Conservation (phyloP, 2,113 vertebrate genomes). For the Pao palembangensis region DNA sequence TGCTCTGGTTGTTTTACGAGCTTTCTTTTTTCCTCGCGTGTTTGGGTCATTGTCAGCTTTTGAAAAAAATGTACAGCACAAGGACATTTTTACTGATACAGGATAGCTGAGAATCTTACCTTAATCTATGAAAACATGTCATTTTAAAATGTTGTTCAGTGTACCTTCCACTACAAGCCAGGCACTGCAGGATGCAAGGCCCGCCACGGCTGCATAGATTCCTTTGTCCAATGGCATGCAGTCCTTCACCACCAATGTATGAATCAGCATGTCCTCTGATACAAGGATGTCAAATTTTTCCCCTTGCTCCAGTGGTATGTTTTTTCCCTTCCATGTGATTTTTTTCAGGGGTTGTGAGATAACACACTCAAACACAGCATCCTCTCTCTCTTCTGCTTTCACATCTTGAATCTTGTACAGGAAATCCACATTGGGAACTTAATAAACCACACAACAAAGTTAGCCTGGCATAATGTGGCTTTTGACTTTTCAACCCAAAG, state of each 20-base stretch:
- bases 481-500: too few species aligned
- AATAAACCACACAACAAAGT: constrained; percentile 2
- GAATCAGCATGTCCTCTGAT: constrained; percentile 80
- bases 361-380: constrained; percentile 78
- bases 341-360: constrained; percentile 71
- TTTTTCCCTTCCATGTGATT: constrained; percentile 79
- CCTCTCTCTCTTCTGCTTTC: constrained; percentile 71
- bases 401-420: constrained; percentile 72
- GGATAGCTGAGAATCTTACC: not conserved
- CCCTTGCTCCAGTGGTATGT: constrained; percentile 55
- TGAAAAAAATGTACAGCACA: constrained; percentile 3
- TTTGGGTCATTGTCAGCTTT: constrained; percentile 66
- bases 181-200: constrained; percentile 77
- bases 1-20: constrained; percentile 69
- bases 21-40: constrained; percentile 63
- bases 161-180: constrained; percentile 86
- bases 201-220: constrained; percentile 77
- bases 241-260: constrained; percentile 77
- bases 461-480: not conserved
- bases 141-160: not conserved
- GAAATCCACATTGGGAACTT: constrained; percentile 79
- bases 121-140: not conserved
- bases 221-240: constrained; percentile 77
- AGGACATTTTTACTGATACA: not conserved
- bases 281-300: constrained; percentile 77